phyloP scores from a whole-genome alignment of 2,888 invertebrate species.

The Oscheius sp. region DNA sequence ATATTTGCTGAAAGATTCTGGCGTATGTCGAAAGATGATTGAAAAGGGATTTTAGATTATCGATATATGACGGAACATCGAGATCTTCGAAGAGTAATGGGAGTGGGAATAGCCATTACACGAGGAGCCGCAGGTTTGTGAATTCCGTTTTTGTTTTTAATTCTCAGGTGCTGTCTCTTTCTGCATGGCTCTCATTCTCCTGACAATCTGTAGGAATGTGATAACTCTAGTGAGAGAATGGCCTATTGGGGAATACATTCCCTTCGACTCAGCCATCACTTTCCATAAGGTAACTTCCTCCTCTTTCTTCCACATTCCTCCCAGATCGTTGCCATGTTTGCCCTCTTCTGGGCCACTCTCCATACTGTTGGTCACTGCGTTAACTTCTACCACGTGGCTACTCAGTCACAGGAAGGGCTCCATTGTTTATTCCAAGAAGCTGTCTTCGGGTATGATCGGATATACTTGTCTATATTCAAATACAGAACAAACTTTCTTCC shows the following conservation, averaged over 20 bases:
- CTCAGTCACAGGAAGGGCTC: constrained; percentile 90
- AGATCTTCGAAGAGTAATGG: constrained; percentile 94
- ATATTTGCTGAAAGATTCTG: constrained; percentile 94
- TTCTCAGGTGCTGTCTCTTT: constrained; percentile 86
- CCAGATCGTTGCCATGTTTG: constrained; percentile 88
- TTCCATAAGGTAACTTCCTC: constrained; percentile 80
- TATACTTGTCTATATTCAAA: not conserved
- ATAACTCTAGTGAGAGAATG: constrained; percentile 92
- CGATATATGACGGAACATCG: constrained; percentile 95
- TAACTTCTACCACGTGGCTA: constrained; percentile 95
- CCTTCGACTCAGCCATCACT: constrained; percentile 91
- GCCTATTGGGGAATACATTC: constrained; percentile 90
- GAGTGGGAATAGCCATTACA: constrained; percentile 92
- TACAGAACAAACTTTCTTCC: constrained; percentile 85
- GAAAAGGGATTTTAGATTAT: constrained; percentile 77
- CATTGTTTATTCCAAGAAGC: constrained; percentile 91
- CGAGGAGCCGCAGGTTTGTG: constrained; percentile 74
- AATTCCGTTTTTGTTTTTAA: not conserved
- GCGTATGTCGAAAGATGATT: constrained; percentile 74
- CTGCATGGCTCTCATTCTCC: constrained; percentile 86
- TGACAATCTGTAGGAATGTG: constrained; percentile 85
- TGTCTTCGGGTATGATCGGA: constrained; percentile 78
- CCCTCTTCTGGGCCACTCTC: constrained; percentile 87
- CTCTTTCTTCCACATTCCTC: not conserved
- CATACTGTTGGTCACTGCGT: constrained; percentile 94